Conservation (phyloP, 2,113 vertebrate genomes). For the Scortum barcoo region DNA sequence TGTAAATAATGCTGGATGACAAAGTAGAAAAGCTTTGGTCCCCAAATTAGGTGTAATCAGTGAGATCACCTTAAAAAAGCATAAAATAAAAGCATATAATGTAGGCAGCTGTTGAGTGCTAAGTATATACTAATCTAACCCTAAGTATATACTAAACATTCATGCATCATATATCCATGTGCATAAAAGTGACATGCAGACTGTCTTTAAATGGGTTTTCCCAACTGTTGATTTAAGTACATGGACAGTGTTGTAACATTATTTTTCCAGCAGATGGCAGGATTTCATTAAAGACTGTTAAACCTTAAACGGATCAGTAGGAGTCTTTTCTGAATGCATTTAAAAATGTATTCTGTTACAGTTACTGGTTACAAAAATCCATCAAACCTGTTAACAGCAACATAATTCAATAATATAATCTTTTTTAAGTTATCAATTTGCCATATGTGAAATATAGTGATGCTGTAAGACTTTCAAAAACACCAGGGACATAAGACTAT, state of each 20-base stretch:
- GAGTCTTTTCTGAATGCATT: no score
- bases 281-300: background rate
- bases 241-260: background rate
- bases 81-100: no score
- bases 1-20: background rate
- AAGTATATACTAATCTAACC: no score
- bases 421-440: background rate
- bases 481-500: background rate
- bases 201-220: background rate
- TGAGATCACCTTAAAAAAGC: no score
- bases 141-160: background rate
- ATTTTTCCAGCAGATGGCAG: constrained; percentile 21
- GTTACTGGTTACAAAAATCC: background rate
- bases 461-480: background rate
- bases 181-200: background rate
- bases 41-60: background rate
- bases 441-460: background rate
- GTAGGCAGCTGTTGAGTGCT: no score
- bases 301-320: background rate
- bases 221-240: background rate
- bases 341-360: background rate
- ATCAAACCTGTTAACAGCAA: background rate
- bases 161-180: background rate
- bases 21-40: background rate
- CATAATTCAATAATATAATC: background rate